phyloP scores from a whole-genome alignment of 2,113 vertebrate genomes.

The Nycticorax nycticorax region DNA sequence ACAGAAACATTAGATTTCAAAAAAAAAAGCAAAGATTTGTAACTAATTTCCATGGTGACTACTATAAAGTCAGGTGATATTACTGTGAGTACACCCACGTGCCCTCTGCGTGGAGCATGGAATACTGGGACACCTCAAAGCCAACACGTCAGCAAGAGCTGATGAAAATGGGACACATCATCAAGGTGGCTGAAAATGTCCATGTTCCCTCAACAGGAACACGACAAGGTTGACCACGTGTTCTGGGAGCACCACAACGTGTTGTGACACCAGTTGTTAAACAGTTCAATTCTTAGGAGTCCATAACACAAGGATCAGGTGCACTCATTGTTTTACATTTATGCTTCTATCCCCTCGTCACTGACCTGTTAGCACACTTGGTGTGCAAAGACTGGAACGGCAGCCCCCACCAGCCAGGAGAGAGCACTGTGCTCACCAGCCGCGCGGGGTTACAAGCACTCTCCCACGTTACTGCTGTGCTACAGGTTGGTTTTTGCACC shows the following conservation, averaged over 20 bases:
- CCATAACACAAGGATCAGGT: fast-evolving
- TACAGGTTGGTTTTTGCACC: not conserved
- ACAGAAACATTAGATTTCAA: not conserved
- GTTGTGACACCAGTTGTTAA: not conserved
- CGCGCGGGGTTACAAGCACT: not conserved
- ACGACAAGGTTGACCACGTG: fast-evolving
- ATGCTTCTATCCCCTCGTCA: not conserved
- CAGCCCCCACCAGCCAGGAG: not conserved
- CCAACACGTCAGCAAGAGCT: not conserved
- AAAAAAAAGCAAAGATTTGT: not conserved
- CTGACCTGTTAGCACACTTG: not conserved
- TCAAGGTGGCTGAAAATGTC: not conserved
- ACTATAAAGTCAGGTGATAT: not conserved
- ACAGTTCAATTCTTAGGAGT: not conserved
- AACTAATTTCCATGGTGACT: not conserved
- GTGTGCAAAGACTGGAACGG: not conserved
- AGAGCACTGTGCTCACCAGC: not conserved
- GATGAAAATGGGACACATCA: not conserved
- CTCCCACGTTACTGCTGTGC: not conserved
- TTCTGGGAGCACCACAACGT: not conserved
- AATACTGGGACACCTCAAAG: not conserved
- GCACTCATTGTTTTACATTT: not conserved
- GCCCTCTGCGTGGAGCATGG: fast-evolving
- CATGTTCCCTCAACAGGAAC: not conserved
- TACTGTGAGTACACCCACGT: not conserved